Base-by-base conservation (phyloP, 2,113 vertebrate species). In the Campylomormyrus tamandua region DNA sequence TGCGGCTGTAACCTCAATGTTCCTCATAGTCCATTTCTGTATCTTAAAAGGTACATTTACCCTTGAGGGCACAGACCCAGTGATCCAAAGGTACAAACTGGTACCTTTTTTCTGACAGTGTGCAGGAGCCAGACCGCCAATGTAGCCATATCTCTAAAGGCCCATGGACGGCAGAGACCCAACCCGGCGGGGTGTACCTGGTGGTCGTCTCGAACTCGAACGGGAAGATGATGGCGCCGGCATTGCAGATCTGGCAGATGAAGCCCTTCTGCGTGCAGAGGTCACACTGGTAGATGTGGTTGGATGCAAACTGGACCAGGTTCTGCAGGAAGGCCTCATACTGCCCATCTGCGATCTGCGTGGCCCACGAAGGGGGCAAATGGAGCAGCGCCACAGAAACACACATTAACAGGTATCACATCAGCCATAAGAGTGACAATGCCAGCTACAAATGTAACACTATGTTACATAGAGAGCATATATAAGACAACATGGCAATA, bases 181-280 rank as follows among this genome's bases (percentile, higher is more conserved):
- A 13, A 3, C 17, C 17, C 35, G 56, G 1, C 27, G 11, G 5
- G 31, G 42, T 50, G 35, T 94, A 99, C 98, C 98, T 97, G 92
- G 93, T 93, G 2, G 97, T 99, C 89, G 92, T 96, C 90, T 98
- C 97, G 2, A 99, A 97, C 95, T 99, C 97, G 0, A 99, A 99
- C 80, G 98, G 98, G 91, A 99, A 99, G 93, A 99, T 97, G 93
- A 98, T 98, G 93, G 96, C 93, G 0, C 95, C 88, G 5, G 93
- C 90, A 89, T 96, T 97, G 93, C 98, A 99, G 90, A 98, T 97
- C 95, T 98, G 98, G 93, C 98, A 99, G 92, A 99, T 98, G 94
- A 99, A 99, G 83, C 98, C 98, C 0, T 97, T 95, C 93, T 99
- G 98, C 5, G 97, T 98, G 93, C 98, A 99, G 27, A 99, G 96